Percentiles rank a stretch among this genome's conserved stretches.
Conservation (phyloP, 2,888 invertebrate genomes). For the Crocallis elinguaria region DNA sequence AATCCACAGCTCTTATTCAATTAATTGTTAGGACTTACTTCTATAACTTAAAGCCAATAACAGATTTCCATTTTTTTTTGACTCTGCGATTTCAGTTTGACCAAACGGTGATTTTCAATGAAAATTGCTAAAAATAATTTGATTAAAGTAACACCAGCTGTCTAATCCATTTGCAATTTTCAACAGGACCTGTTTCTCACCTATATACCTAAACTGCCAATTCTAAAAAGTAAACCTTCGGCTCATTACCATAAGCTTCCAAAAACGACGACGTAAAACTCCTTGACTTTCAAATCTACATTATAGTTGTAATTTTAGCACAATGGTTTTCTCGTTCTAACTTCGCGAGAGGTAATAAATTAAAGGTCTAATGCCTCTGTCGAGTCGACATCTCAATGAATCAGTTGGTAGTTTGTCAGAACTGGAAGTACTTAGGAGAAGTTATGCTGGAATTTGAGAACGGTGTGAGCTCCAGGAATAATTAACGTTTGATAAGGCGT, state of each 20-base stretch:
- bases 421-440: slow-evolving; percentile 21
- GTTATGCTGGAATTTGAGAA: slow-evolving; percentile 20
- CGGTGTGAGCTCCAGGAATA: slow-evolving; percentile 7
- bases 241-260: slow-evolving; percentile 24
- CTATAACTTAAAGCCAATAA: too few relatives aligned
- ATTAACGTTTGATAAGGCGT: slow-evolving; percentile 7
- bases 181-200: background rate
- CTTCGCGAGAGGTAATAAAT: slow-evolving; percentile 46
- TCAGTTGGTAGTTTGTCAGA: slow-evolving; percentile 41
- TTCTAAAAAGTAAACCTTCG: slow-evolving; percentile 16
- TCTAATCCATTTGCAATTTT: background rate
- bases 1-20: too few relatives aligned
- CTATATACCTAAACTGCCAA: background rate
- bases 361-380: slow-evolving; percentile 49
- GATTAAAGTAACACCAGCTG: background rate
- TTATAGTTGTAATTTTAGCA: slow-evolving; percentile 41
- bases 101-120: too few relatives aligned
- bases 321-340: slow-evolving; percentile 44
- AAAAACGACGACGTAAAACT: slow-evolving; percentile 24
- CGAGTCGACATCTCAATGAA: slow-evolving; percentile 45
- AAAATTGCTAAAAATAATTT: too few relatives aligned
- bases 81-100: too few relatives aligned
- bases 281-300: slow-evolving; percentile 27
- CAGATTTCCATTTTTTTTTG: too few relatives aligned
- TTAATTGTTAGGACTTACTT: too few relatives aligned